Base-by-base conservation (phyloP, 2,113 vertebrate genomes). In the Vicugna pacos region DNA sequence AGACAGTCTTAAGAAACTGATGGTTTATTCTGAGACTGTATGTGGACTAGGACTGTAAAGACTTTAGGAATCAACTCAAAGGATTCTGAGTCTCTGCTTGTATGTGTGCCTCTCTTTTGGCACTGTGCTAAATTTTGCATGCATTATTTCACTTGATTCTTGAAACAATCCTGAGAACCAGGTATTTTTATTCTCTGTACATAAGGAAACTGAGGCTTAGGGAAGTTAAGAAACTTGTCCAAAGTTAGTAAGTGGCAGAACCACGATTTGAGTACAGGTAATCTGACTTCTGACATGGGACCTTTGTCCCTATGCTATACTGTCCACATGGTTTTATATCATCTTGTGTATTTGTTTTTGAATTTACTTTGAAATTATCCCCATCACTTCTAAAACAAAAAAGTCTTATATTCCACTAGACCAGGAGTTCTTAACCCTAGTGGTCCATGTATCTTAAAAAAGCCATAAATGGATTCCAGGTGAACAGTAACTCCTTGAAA, bases 121-220 rank as follows among this genome's bases (percentile, higher is more conserved):
- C 80, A 86, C 58, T 93, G 14, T 58, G 46, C 52, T 89, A 15
- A 38, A 32, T 85, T 86, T 75, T 75, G 38, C 30, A 42, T 54
- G 16, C 38, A 58, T 93, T 64, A 76, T 95, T 92, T 91, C n/a
- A 79, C n/a, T 79, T 82, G 38, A 50, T 95, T 96, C 60, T 82
- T 65, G 73, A 64, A 58, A 65, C 22, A 75, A 42, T 60, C 30
- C 50, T 60, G 35, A 81, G 46, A 94, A 26, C 28, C 8, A 42
- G 20, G 15, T 81, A 5, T 42, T 48, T 15, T 13, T 28, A 17
- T 81, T 48, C 22, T n/a, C 14, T 79, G 87, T 65, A 67, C 28
- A 50, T 79, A 22, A 94, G 28, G 70, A 84, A 56, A 86, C 7
- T 72, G 46, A 93, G 35, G 28, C 19, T 84, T 92, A 67, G 62